A percentile compares a stretch with the other conserved stretches of the same genome.
Evolutionary conservation across 2,888 invertebrate species (phyloP).

Genomic region (Campopleginae sp.): DNA sequence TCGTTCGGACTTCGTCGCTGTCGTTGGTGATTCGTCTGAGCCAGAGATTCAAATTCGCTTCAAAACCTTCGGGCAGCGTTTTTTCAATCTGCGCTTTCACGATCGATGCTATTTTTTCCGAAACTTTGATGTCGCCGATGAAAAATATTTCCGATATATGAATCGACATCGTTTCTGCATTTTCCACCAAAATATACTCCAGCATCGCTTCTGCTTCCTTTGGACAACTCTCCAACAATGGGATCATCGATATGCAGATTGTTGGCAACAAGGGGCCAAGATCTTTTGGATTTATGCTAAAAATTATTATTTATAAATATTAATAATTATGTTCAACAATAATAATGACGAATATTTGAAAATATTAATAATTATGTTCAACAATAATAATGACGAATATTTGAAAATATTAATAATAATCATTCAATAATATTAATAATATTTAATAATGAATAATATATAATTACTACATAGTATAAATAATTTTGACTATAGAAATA

Average conservation of each 20-base stretch:
- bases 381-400: too few relatives aligned
- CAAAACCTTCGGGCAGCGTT: conserved; percentile 83
- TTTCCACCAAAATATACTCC: conserved; percentile 90
- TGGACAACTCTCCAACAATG: conserved; percentile 89
- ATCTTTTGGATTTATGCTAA: conserved; percentile 88
- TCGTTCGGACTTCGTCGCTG: conserved; percentile 91
- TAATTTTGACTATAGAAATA: too few relatives aligned
- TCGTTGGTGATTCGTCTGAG: conserved; percentile 91
- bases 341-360: too few relatives aligned
- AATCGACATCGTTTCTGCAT: conserved; percentile 88
- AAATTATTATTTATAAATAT: conserved; percentile 62
- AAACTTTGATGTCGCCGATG: conserved; percentile 89
- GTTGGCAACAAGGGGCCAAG: conserved; percentile 93
- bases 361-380: not conserved
- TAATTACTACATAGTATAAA: too few relatives aligned
- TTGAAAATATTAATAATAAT: not conserved
- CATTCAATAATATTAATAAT: too few relatives aligned
- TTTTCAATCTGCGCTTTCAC: conserved; percentile 85
- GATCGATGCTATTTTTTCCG: conserved; percentile 87
- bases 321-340: not conserved
- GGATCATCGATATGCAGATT: conserved; percentile 92
- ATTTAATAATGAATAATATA: too few relatives aligned
- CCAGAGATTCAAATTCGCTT: conserved; percentile 88
- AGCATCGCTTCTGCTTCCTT: conserved; percentile 91
- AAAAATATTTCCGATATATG: conserved; percentile 95